phyloP scores from a whole-genome alignment of 2,797 vertebrate genomes.

The Dendrocincla fuliginosa region DNA sequence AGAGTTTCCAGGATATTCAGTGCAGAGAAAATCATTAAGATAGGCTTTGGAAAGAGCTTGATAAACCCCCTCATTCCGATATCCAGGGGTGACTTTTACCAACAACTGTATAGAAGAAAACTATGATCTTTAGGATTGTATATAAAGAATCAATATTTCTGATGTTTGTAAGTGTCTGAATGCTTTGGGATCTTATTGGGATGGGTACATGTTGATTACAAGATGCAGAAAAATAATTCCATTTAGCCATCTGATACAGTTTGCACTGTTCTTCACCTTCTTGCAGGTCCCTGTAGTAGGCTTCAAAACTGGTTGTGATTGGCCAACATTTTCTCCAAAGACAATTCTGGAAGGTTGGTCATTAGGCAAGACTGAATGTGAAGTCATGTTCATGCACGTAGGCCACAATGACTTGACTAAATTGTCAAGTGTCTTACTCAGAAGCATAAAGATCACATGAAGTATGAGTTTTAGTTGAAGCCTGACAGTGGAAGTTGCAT shows the following conservation, averaged over 20 bases:
- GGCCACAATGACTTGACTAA: background rate
- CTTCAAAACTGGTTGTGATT: background rate
- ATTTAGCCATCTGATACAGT: background rate
- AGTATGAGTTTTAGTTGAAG: background rate
- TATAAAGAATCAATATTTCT: background rate
- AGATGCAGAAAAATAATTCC: background rate
- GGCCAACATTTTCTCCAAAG: background rate
- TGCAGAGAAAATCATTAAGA: conserved; percentile 11
- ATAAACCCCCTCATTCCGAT: background rate
- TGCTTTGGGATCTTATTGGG: background rate
- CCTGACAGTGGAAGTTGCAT: background rate
- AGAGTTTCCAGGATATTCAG: background rate
- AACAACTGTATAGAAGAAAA: background rate
- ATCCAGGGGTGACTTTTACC: background rate
- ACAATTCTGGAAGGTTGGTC: background rate
- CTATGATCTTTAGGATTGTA: background rate
- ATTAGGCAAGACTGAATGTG: background rate
- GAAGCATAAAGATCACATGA: background rate
- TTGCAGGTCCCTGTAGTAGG: background rate
- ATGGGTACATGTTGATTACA: background rate
- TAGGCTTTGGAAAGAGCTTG: background rate
- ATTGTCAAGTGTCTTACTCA: background rate
- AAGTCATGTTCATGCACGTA: background rate
- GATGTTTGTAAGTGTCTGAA: background rate
- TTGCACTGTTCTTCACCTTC: background rate